These are phyloP conservation scores for Scaptomyza parva DNA, from an alignment of 2,888 invertebrate species.

Conservation along the genomic window DNA sequence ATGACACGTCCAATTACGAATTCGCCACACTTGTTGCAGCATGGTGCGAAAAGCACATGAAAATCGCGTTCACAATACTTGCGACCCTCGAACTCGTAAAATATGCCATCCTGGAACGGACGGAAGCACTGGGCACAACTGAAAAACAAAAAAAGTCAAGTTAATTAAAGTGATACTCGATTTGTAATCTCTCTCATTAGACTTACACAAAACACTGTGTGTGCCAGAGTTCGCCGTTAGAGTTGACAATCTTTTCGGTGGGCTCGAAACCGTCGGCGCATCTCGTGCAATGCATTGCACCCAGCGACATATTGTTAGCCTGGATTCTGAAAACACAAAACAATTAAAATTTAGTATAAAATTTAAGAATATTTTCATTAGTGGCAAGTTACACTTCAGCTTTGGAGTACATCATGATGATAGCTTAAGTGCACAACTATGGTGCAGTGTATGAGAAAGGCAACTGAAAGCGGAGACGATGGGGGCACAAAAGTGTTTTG, in stretches of 20 bases:
- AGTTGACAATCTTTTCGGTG: constrained; percentile 99
- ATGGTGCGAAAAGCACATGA: constrained; percentile 97
- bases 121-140: constrained; percentile 99
- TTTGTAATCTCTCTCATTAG: not conserved
- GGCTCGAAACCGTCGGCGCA: constrained; percentile 98
- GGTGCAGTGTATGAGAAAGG: constrained; percentile 30
- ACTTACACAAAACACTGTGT: constrained; percentile 99
- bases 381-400: constrained; percentile 77
- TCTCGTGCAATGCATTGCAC: constrained; percentile 96
- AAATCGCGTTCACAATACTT: constrained; percentile 99
- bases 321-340: constrained; percentile 73
- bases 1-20: constrained; percentile 99
- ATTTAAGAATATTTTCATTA: constrained; percentile 12
- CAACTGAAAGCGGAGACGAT: constrained; percentile 46
- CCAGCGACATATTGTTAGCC: constrained; percentile 90
- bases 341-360: constrained; percentile 10
- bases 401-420: constrained; percentile 81
- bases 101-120: constrained; percentile 98
- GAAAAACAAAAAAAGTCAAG: constrained; percentile 15
- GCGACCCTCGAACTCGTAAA: constrained; percentile 99
- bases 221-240: constrained; percentile 99
- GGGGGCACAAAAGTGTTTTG: constrained; percentile 6
- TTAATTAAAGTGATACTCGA: not conserved
- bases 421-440: constrained; percentile 35
- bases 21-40: constrained; percentile 95